Evolutionary conservation across 1,140 invertebrate species (phyloP), one percentile per base, ranked within the genome.

Genomic region (Arion vulgaris): DNA sequence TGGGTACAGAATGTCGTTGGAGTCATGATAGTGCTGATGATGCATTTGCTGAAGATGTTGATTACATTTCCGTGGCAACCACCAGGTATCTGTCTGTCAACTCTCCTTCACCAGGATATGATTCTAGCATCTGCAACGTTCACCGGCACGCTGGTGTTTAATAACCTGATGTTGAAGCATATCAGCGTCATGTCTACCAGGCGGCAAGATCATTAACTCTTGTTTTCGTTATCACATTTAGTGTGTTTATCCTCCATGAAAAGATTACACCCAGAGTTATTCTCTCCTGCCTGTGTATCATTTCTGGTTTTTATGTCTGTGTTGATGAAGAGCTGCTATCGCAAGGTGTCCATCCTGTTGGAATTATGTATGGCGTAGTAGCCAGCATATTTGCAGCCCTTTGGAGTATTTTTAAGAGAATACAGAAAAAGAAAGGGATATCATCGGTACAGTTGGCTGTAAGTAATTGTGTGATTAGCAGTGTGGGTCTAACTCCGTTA

Each of bases 131-230:
- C 91, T 5, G 85, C 89, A 17, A 83, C 85, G 26, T 91, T 88
- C 79, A 88, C 91, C 1, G 84, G 85, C 15, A 89, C 88, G 72
- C 82, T 92, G 34, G 85, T 89, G 0, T 87, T 92, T 75, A 92
- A 92, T 76, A 92, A 92, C 83, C 84, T 92, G 0, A 91, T 92
- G 87, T 79, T 92, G 38, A 92, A 91, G 81, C 88, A 91, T 76
- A 91, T 92, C 45, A 88, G 88, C 32, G 89, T 92, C 0, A 88
- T 91, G 92, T 92, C 84, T 92, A 91, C 83, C 92, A 92, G 84
- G 87, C 92, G 17, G 92, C 91, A 2, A 81, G 92, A 26, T 92
- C 91, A 4, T 86, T 90, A 17, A 92, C 92, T 0, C 85, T 92
- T 7, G 89, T 92, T 28, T 92, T 92, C 80, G 90, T 90, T 0